These are phyloP conservation scores for Atherinomorus stipes DNA, from an alignment of 2,113 vertebrate genomes.

Conservation along the genomic window DNA sequence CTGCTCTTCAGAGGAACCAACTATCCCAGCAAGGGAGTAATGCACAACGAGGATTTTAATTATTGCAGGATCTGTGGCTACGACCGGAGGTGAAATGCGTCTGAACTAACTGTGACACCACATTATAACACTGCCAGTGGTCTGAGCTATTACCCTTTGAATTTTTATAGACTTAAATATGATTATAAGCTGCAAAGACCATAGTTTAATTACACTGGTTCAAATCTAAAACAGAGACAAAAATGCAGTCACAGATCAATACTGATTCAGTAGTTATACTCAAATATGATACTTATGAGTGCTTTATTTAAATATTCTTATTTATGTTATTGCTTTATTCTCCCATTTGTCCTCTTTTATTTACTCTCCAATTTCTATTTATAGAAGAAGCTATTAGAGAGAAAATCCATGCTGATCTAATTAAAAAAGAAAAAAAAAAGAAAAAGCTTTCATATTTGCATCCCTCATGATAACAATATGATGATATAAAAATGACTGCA, in stretches of 20 bases:
- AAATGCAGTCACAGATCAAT: background rate
- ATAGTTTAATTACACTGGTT: slow-evolving; percentile 21
- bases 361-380: background rate
- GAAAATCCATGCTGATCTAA: background rate
- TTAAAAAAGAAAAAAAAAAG: background rate
- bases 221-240: slow-evolving; percentile 7
- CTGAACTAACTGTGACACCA: slow-evolving; percentile 74
- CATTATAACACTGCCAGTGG: slow-evolving; percentile 63
- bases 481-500: too few species aligned
- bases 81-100: slow-evolving; percentile 73
- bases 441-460: too few species aligned
- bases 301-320: background rate
- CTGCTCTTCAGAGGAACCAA: slow-evolving; percentile 79
- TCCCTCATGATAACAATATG: too few species aligned
- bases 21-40: slow-evolving; percentile 77
- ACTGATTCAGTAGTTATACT: background rate
- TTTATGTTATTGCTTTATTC: background rate
- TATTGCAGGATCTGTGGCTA: slow-evolving; percentile 74
- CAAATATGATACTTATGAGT: background rate
- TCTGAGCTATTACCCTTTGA: slow-evolving; percentile 51
- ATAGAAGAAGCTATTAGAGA: background rate
- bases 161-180: slow-evolving; percentile 36
- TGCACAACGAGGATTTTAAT: slow-evolving; percentile 79
- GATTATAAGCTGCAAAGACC: slow-evolving; percentile 25
- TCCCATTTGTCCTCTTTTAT: background rate